These are phyloP conservation scores for Trachemys scripta DNA, from an alignment of 2,113 vertebrate species.

Conservation along the genomic window DNA sequence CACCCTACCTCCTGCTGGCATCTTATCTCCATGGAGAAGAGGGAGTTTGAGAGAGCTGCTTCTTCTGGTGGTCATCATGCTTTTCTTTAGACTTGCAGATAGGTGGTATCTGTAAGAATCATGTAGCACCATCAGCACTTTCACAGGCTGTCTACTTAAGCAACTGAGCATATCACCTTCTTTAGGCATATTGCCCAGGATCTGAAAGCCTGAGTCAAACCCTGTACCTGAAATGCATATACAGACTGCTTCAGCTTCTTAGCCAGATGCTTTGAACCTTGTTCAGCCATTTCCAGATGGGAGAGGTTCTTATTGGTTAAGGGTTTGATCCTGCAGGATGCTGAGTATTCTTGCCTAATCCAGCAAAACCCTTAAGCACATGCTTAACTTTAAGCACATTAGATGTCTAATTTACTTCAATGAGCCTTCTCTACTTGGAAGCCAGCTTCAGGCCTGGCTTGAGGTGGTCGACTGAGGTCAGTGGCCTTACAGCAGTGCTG, in stretches of 20 bases:
- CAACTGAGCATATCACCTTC: neutral
- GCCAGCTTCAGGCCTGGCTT: neutral
- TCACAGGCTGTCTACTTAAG: neutral
- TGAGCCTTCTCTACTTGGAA: neutral
- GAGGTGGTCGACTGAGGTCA: neutral
- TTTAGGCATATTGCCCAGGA: neutral
- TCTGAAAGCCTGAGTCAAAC: neutral
- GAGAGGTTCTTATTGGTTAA: neutral
- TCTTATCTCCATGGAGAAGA: neutral
- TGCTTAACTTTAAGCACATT: neutral
- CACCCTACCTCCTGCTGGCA: accelerated
- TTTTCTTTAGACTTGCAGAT: neutral
- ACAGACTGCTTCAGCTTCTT: neutral
- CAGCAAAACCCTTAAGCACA: neutral
- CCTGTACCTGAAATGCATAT: neutral
- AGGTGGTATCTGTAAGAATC: neutral
- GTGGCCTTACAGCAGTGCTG: neutral
- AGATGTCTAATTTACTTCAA: neutral
- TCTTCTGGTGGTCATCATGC: neutral
- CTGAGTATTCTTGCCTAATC: neutral
- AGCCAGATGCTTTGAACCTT: neutral
- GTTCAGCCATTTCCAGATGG: neutral
- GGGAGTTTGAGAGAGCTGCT: neutral
- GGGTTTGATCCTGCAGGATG: neutral
- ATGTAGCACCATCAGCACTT: neutral